Percentiles rank a stretch among this genome's conserved stretches.
These are phyloP conservation scores for Galaxias olidus DNA, from an alignment of 2,797 vertebrate genomes.

Conservation along the genomic window DNA sequence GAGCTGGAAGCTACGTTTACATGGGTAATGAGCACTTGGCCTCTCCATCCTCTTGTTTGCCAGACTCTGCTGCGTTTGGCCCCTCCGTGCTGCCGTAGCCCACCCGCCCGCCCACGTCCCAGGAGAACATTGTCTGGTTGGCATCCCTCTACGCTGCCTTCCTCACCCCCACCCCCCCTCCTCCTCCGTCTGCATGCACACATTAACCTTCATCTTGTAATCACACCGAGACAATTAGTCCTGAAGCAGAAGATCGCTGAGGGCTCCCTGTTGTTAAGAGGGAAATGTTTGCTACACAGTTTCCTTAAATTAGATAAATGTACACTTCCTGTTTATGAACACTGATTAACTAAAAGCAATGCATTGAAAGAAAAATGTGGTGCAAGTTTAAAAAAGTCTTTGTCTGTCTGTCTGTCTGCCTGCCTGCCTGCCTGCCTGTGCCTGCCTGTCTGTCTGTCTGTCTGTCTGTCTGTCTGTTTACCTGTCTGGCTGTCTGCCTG, in stretches of 20 bases:
- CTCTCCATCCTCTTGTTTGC: slow-evolving; percentile 58
- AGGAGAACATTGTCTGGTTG: slow-evolving; percentile 51
- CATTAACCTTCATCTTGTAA: slow-evolving; percentile 77
- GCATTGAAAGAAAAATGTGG: slow-evolving; percentile 5
- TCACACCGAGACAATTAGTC: slow-evolving; percentile 66
- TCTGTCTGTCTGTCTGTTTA: too few relatives aligned
- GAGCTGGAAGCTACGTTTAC: slow-evolving; percentile 72
- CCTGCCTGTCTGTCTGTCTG: too few relatives aligned
- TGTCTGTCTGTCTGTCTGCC: neutral
- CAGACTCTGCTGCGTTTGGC: slow-evolving; percentile 56
- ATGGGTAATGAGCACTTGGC: slow-evolving; percentile 72
- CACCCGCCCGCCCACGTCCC: slow-evolving; percentile 21
- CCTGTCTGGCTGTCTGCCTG: too few relatives aligned
- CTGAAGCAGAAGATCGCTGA: slow-evolving; percentile 50
- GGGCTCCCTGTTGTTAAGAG: slow-evolving; percentile 40
- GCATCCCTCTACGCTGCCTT: slow-evolving; percentile 40
- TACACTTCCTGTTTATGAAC: slow-evolving; percentile 26
- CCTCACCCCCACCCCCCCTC: slow-evolving; percentile 37
- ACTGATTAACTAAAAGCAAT: slow-evolving; percentile 21
- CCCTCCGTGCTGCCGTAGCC: slow-evolving; percentile 38
- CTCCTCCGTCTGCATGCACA: slow-evolving; percentile 46
- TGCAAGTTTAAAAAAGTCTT: neutral
- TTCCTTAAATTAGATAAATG: slow-evolving; percentile 36
- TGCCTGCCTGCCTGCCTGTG: too few relatives aligned
- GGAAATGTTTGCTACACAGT: slow-evolving; percentile 37